Evolutionary conservation across 2,888 invertebrate species (phyloP).

Genomic region (Hyposoter dolosus): DNA sequence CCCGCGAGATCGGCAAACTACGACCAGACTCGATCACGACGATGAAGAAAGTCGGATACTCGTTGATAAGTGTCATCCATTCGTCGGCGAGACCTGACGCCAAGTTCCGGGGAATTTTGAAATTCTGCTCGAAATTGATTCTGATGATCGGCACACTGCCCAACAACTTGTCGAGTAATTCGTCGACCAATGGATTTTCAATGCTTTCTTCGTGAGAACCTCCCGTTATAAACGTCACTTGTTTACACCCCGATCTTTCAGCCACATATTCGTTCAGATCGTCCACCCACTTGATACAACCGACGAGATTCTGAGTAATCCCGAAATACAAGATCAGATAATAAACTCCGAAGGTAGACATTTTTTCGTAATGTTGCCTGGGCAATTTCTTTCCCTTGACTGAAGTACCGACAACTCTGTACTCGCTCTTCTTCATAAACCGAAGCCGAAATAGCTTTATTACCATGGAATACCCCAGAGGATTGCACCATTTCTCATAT

Average conservation of each 20-base stretch:
- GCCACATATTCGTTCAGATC: constrained; percentile 21
- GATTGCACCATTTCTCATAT: no score
- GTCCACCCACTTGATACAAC: constrained; percentile 24
- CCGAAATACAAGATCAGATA: background rate
- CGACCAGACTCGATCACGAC: constrained; percentile 14
- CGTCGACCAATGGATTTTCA: background rate
- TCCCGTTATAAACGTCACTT: constrained; percentile 9
- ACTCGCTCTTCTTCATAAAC: background rate
- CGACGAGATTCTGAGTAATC: background rate
- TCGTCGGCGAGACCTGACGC: background rate
- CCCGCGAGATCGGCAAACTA: background rate
- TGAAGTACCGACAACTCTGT: background rate
- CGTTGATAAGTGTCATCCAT: background rate
- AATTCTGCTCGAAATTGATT: background rate
- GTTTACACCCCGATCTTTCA: background rate
- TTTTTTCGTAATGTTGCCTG: background rate
- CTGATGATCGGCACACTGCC: background rate
- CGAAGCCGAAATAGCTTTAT: background rate
- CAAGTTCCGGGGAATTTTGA: background rate
- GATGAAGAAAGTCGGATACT: constrained; percentile 39
- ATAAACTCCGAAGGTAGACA: background rate
- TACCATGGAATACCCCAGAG: background rate
- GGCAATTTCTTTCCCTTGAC: background rate
- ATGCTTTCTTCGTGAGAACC: background rate
- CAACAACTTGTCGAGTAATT: background rate